Percentiles rank a stretch among this genome's conserved stretches.
phyloP scores from a whole-genome alignment of 2,113 vertebrate genomes.

The Nannospalax galili region DNA sequence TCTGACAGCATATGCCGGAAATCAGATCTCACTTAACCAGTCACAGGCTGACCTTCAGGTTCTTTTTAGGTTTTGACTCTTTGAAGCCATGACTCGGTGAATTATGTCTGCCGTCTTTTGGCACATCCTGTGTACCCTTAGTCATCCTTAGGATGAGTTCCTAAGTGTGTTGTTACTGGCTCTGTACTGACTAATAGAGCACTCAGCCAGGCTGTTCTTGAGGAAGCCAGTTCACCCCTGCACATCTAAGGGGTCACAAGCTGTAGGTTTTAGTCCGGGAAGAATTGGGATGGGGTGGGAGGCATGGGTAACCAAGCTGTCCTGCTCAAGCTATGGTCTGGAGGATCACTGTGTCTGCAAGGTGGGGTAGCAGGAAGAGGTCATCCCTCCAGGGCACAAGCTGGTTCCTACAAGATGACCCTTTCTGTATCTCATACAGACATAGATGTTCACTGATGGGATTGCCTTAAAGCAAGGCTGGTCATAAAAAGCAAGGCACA shows the following conservation, averaged over 20 bases:
- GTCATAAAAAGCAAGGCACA: background rate
- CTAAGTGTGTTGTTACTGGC: background rate
- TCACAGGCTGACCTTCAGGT: background rate
- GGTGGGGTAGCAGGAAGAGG: no score
- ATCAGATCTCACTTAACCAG: background rate
- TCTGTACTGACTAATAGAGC: rapidly evolving
- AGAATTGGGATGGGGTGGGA: no score
- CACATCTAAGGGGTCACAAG: background rate
- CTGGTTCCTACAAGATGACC: no score
- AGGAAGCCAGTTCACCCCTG: background rate
- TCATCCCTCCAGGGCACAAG: no score
- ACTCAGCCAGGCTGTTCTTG: rapidly evolving
- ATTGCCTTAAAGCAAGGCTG: background rate
- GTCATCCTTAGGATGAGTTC: background rate
- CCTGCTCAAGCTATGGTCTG: no score
- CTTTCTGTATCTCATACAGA: background rate
- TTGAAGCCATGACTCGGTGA: background rate
- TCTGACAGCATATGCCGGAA: background rate
- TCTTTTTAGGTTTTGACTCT: background rate
- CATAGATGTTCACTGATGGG: background rate
- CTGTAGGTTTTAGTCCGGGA: no score
- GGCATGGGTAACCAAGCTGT: no score
- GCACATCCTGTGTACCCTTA: background rate
- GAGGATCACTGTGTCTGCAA: no score
- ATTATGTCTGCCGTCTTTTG: background rate